These are phyloP conservation scores for Cephalopachus bancanus DNA, from an alignment of 2,797 vertebrate genomes.

Conservation along the genomic window DNA sequence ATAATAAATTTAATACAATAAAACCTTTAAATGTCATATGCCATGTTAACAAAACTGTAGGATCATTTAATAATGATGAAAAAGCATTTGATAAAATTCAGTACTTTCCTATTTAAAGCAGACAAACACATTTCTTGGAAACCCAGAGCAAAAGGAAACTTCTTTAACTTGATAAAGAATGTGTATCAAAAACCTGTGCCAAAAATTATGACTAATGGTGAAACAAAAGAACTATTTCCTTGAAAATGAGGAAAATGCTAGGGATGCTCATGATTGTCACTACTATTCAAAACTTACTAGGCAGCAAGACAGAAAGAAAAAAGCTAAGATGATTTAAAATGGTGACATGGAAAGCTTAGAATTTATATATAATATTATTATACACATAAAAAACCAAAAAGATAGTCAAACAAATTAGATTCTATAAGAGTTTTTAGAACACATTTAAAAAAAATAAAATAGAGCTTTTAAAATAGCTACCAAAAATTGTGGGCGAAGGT, in stretches of 20 bases:
- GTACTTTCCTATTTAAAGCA: conserved; percentile 20
- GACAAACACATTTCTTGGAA: conserved; percentile 47
- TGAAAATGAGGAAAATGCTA: neutral
- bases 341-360: conserved; percentile 5
- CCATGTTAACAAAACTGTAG: neutral
- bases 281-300: neutral
- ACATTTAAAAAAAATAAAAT: neutral
- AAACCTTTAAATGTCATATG: neutral
- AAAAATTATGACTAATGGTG: conserved; percentile 15
- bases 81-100: conserved; percentile 36
- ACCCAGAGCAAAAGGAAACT: conserved; percentile 6
- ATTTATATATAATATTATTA: neutral
- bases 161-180: conserved; percentile 13
- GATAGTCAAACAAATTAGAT: conserved; percentile 10
- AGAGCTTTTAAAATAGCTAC: neutral
- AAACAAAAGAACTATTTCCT: neutral
- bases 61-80: neutral
- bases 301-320: neutral
- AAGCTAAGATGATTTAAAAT: neutral
- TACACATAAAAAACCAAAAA: conserved; percentile 9
- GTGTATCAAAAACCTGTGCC: neutral
- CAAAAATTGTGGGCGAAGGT: neutral
- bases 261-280: neutral
- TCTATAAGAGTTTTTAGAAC: neutral
- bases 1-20: neutral